Evolutionary conservation across 1,140 invertebrate genomes (phyloP).

Genomic region (Bombyx mandarina): DNA sequence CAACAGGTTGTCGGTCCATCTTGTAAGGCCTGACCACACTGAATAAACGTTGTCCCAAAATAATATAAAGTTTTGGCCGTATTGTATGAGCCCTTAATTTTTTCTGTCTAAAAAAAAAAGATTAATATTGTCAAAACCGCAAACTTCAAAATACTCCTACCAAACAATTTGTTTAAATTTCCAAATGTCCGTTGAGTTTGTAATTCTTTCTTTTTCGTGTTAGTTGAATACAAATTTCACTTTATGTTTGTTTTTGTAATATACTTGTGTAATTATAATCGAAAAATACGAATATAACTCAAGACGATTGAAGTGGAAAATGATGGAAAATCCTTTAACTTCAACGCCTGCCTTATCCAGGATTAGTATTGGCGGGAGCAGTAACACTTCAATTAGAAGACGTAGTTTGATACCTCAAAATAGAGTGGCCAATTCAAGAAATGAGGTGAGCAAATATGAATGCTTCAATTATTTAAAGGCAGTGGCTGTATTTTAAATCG

Average conservation of each 20-base stretch:
- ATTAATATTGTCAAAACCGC: not conserved
- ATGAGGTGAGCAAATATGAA: constrained; percentile 29
- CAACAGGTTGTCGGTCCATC: too few relatives aligned
- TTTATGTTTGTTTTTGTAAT: too few relatives aligned
- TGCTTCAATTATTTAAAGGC: too few relatives aligned
- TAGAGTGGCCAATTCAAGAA: constrained; percentile 24
- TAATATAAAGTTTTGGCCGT: too few relatives aligned
- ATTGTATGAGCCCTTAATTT: not conserved
- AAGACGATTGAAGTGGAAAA: constrained; percentile 16
- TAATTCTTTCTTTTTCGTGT: too few relatives aligned
- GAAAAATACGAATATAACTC: too few relatives aligned
- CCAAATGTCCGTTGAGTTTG: constrained; percentile 23
- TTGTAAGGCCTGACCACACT: too few relatives aligned
- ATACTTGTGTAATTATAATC: too few relatives aligned
- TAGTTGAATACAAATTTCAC: too few relatives aligned
- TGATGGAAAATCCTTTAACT: constrained; percentile 47
- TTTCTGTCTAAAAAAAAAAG: not conserved
- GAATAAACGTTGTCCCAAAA: too few relatives aligned
- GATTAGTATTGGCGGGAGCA: constrained; percentile 55
- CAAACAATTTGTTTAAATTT: too few relatives aligned
- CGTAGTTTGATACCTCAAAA: constrained; percentile 47
- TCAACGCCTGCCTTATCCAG: constrained; percentile 36
- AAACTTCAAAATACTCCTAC: not conserved
- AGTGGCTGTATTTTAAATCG: too few relatives aligned
- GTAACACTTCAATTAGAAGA: constrained; percentile 34